Evolutionary conservation across 1,140 invertebrate species (phyloP), one percentile per base, ranked within the genome.

Genomic region (Zophobas morio): DNA sequence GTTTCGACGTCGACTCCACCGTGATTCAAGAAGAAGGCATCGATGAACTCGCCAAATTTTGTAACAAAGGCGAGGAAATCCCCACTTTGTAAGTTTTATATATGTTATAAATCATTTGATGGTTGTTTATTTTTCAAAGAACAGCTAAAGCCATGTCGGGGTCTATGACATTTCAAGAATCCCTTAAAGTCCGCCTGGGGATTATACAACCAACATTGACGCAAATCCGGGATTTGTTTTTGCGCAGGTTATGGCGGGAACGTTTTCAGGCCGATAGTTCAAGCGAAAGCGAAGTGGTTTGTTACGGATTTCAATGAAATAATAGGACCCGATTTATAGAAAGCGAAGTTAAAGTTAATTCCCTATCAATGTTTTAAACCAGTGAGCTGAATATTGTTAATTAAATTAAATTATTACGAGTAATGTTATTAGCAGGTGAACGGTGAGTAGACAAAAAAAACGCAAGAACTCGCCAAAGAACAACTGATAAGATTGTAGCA

Each of bases 1-100:
- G 97, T 85, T 99, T 99, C 86, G 98, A 99, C 87, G 97, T 99
- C 0, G 98, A 99, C 87, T 99, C 98, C 0, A 99, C 98, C 0
- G 95, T 99, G 1, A 96, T 98, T 79, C 89, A 90, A 82, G 97
- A 99, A 87, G 98, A 99, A 88, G 98, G 95, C 34, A 96, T 99
- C 72, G 98, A 99, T 87, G 97, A 99, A 87, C 89, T 99, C 51
- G 98, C 98, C 1, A 93, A 94, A 76, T 99, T 95, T 89, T 96
- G 96, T 84, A 95, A 95, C 6, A 97, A 97, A 85, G 97, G 95
- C 72, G 90, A 93, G 57, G 92, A 98, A 88, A 95, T 99, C 33
- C 90, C 92, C 79, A 89, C 91, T 81, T 89, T 98, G 96, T 97
- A 88, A 94, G 92, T 91, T 39, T 51, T 51, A 2, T n/a, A 47